Evolutionary conservation across 35 echinoderm and acorn worm genomes (phyloP), one percentile per base, ranked within the genome.

Genomic region (Apostichopus californicus): DNA sequence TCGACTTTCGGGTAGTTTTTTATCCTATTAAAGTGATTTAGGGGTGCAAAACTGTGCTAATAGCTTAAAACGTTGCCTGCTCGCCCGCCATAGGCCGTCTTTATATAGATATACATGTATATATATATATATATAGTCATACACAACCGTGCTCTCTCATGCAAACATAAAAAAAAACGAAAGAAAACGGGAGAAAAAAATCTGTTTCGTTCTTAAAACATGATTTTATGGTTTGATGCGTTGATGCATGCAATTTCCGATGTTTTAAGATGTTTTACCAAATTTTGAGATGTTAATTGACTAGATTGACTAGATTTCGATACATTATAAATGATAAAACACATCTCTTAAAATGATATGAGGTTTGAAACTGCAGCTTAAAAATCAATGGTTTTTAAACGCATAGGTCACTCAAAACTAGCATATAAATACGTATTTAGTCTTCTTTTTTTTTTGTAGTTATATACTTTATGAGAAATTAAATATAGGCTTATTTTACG

Each of bases 1-100:
- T 85, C 81, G 4, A 85, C 81, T 85, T 85, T 85, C 57, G 55
- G 57, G 55, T 85, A 60, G 54, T 85, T 85, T 85, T 46, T 59
- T 58, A 85, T 85, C 57, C 17, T 22, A 85, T 85, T 85, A 85
- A 18, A 58, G 55, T 59, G n/a, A 18, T 58, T 56, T 85, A 75
- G 71, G 71, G 54, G 57, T 53, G 55, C 54, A 85, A 85, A 85
- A 85, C 81, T 85, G 81, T 85, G 81, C 81, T 85, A 85, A 85
- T 85, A 85, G 81, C 57, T 85, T 56, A 58, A 85, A 85, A 85
- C 55, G 23, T 75, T 75, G 71, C 71, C 15, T 75, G 15, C 17
- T 75, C 14, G 17, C 7, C 71, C 14, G 71, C 18, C 71, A n/a
- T n/a, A 75, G 0, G 7, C 17, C 71, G 71, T 18, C 6, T 6